Conservation (phyloP, 2,113 vertebrate genomes). For the Tachuris rubrigastra region DNA sequence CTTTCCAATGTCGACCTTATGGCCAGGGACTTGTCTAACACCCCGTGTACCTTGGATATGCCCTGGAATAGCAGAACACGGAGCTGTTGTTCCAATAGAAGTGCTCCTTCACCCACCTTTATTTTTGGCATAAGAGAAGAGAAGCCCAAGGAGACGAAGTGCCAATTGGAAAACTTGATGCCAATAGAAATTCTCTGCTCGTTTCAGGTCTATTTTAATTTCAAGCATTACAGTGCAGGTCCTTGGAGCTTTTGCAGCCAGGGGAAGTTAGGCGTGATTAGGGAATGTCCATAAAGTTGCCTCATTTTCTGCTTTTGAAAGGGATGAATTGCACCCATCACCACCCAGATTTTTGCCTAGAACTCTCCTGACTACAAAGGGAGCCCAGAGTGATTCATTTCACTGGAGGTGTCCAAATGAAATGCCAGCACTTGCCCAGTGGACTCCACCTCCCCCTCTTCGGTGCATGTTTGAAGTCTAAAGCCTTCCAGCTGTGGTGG, state of each 20-base stretch:
- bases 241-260: neutral
- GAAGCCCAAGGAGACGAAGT: neutral
- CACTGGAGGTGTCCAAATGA: neutral
- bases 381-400: neutral
- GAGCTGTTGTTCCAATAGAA: neutral
- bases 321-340: neutral
- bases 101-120: neutral
- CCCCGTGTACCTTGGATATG: too few species aligned
- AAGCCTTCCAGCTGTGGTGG: neutral
- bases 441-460: neutral
- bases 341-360: neutral
- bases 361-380: neutral
- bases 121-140: neutral
- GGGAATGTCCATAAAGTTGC: rapidly evolving
- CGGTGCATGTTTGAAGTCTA: neutral
- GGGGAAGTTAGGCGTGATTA: neutral
- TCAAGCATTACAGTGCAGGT: neutral
- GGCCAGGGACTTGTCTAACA: neutral
- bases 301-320: neutral
- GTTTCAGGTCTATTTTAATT: neutral
- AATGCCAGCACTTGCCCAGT: neutral
- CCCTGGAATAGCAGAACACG: neutral
- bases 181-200: neutral
- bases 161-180: neutral
- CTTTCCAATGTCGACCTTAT: neutral